phyloP scores from a whole-genome alignment of 2,888 invertebrate species.

The Zhuqinia jingwanae region DNA sequence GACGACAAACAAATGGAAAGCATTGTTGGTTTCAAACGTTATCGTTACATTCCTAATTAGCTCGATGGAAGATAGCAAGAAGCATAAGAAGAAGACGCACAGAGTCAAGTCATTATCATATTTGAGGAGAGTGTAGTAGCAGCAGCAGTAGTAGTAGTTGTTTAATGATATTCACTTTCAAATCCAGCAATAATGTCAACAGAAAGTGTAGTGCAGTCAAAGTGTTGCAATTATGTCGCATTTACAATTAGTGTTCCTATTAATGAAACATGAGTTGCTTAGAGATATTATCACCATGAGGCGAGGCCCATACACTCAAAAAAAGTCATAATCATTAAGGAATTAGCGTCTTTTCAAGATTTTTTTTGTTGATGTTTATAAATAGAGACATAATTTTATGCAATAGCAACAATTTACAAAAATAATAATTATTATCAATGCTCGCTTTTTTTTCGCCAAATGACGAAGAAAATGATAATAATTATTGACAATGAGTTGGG shows the following conservation, averaged over 20 bases:
- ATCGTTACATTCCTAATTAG: conserved; percentile 49
- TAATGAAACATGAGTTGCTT: conserved; percentile 12
- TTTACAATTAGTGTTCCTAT: background rate
- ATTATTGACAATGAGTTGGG: background rate
- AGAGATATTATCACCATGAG: background rate
- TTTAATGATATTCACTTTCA: conserved; percentile 22
- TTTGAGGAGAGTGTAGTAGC: background rate
- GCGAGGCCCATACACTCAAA: background rate
- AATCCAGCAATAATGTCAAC: conserved; percentile 19
- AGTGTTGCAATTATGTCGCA: conserved; percentile 2
- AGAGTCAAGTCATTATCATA: too few species aligned
- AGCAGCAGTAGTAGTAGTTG: background rate
- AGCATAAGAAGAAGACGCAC: background rate
- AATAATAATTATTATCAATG: too few species aligned
- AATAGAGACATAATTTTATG: conserved; percentile 18
- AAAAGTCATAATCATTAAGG: too few species aligned
- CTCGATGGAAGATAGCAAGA: background rate
- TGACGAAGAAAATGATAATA: conserved; percentile 29
- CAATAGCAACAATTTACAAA: background rate
- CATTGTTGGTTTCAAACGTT: conserved; percentile 45
- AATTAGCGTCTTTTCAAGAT: too few species aligned
- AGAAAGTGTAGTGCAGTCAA: too few species aligned
- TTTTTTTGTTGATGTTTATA: conserved; percentile 11
- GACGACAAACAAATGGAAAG: background rate
- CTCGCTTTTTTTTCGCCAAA: conserved; percentile 27